Evolutionary conservation across 2,797 vertebrate genomes (phyloP).

Genomic region (Erithacus rubecula): DNA sequence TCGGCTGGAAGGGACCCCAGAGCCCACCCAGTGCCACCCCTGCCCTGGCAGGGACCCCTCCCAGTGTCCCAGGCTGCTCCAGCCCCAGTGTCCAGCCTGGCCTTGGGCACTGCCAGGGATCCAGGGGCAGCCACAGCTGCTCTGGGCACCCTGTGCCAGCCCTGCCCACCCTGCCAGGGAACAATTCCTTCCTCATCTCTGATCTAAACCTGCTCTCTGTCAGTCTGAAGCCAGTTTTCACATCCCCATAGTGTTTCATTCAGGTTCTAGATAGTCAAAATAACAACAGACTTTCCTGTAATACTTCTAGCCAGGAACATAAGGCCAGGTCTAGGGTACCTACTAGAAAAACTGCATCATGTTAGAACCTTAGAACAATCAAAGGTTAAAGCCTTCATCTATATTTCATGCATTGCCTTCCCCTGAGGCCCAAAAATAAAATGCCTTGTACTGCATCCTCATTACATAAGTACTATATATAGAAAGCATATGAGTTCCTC

Average conservation of each 20-base stretch:
- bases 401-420: slow-evolving; percentile 10
- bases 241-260: neutral
- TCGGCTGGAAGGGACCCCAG: too few species aligned
- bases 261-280: neutral
- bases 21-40: fast-evolving
- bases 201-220: too few species aligned
- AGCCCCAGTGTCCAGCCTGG: neutral
- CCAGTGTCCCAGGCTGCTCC: neutral
- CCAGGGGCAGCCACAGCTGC: neutral
- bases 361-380: neutral
- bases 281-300: neutral
- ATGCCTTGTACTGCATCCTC: slow-evolving; percentile 26
- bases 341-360: neutral
- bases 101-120: neutral
- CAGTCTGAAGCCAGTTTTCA: neutral
- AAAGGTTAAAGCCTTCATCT: slow-evolving; percentile 31
- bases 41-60: neutral
- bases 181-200: neutral
- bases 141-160: neutral
- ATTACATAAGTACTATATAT: slow-evolving; percentile 44
- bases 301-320: neutral
- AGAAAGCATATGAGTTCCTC: slow-evolving; percentile 9
- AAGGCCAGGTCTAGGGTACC: neutral
- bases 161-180: neutral
- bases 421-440: slow-evolving; percentile 47